Evolutionary conservation across 2,888 invertebrate genomes (phyloP).

Genomic region (Perizoma flavofasciatum): DNA sequence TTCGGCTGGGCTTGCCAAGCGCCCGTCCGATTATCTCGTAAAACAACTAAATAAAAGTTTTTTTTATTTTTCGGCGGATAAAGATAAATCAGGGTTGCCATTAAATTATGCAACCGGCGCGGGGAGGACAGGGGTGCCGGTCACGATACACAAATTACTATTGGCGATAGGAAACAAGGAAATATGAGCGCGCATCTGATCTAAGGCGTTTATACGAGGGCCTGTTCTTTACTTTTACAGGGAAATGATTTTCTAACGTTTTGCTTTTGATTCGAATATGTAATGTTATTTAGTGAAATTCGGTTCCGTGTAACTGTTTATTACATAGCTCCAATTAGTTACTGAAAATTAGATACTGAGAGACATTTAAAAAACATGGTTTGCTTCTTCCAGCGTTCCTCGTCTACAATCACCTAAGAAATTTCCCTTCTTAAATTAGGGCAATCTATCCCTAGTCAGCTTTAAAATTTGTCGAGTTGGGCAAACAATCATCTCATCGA

Average conservation of each 20-base stretch:
- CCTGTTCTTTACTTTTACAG: constrained; percentile 23
- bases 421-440: no score
- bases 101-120: constrained; percentile 58
- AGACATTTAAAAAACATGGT: no score
- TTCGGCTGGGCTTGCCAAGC: constrained; percentile 29
- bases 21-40: constrained; percentile 33
- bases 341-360: no score
- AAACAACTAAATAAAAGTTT: constrained; percentile 37
- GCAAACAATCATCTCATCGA: no score
- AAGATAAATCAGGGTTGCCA: constrained; percentile 57
- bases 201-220: constrained; percentile 20
- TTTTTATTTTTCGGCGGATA: constrained; percentile 25
- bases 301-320: no score
- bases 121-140: constrained; percentile 14
- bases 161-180: constrained; percentile 36
- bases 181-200: constrained; percentile 32
- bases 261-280: not conserved
- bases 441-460: no score
- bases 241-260: constrained; percentile 16
- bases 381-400: no score
- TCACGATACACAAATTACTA: constrained; percentile 51
- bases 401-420: no score
- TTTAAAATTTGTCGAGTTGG: no score
- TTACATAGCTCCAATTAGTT: no score
- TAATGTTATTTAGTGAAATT: no score